Evolutionary conservation across 2,797 vertebrate species (phyloP), one percentile per base, ranked within the genome.

Genomic region (Poeciliopsis paucimaculata): DNA sequence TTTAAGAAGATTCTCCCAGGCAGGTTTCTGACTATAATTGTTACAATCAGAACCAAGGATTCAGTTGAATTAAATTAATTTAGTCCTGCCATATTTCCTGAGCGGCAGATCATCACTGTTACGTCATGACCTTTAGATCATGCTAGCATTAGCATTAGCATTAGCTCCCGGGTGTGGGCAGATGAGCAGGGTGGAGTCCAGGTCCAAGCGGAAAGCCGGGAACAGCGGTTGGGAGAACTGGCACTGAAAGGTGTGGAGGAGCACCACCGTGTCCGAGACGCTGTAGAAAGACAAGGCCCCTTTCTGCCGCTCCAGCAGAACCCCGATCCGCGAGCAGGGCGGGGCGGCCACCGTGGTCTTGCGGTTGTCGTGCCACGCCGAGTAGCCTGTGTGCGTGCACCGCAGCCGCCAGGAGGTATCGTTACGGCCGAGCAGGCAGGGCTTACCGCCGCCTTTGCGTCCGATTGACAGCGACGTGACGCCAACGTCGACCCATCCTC

Each of bases 291-390:
- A 95, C 31, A 95, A 72, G 74, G 87, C 82, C 5, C 94, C 94
- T 76, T 90, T 92, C 80, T 94, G 93, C 7, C 90, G 92, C 45
- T 96, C 95, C 80, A 96, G 86, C 83, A 93, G 94, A 39, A 96
- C 91, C 1, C 91, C 95, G 16, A 96, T 93, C 34, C 94, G 82
- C 7, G 93, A 92, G 79, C 94, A 95, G 11, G 92, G 91, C 13
- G 92, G 90, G 0, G 94, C 94, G 0, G 95, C 92, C 36, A 96
- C 93, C 0, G 93, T 94, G 76, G 92, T 93, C 80, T 93, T 95
- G 0, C 94, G 90, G 83, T 95, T 95, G 83, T 95, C 92, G 45
- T 96, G 95, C 95, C 95, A 95, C 12, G 95, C 94, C 8, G 94
- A 91, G 51, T 95, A 96, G 2, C 94, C 94, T 0, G 87, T 84